Percentiles rank a stretch among this genome's conserved stretches.
Conservation (phyloP, 2,888 invertebrate genomes). For the Drosophila differens region DNA sequence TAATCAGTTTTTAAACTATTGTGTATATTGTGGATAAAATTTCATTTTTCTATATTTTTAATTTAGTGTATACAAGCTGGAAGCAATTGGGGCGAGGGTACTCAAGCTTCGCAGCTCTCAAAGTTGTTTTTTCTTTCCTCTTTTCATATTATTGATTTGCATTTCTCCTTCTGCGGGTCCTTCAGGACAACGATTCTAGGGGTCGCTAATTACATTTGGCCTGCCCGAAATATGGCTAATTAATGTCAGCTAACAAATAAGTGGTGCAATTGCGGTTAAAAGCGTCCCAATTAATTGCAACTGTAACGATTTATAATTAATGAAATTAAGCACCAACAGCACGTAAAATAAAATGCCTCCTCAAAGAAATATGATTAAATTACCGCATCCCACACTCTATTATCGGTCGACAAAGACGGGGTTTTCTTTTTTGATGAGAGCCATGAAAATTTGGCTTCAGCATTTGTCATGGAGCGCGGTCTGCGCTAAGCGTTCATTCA, state of each 20-base stretch:
- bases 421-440: neutral
- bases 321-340: constrained; percentile 46
- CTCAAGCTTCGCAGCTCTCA: neutral
- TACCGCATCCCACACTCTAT: neutral
- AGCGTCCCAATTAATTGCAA: constrained; percentile 47
- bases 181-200: neutral
- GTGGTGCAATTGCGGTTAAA: constrained; percentile 41
- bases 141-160: neutral
- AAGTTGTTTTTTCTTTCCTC: neutral
- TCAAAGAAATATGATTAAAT: constrained; percentile 1
- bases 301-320: constrained; percentile 73
- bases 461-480: constrained; percentile 17
- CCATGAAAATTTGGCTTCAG: constrained; percentile 7
- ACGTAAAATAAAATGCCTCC: constrained; percentile 31
- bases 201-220: constrained; percentile 15
- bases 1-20: neutral
- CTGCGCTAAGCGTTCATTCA: constrained; percentile 52
- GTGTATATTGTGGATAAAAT: neutral
- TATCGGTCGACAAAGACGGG: neutral
- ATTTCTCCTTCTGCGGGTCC: neutral
- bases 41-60: neutral
- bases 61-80: neutral
- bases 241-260: constrained; percentile 51
- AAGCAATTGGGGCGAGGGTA: neutral
- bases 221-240: constrained; percentile 37